phyloP scores from a whole-genome alignment of 2,113 vertebrate species.

The Bagarius yarrelli region DNA sequence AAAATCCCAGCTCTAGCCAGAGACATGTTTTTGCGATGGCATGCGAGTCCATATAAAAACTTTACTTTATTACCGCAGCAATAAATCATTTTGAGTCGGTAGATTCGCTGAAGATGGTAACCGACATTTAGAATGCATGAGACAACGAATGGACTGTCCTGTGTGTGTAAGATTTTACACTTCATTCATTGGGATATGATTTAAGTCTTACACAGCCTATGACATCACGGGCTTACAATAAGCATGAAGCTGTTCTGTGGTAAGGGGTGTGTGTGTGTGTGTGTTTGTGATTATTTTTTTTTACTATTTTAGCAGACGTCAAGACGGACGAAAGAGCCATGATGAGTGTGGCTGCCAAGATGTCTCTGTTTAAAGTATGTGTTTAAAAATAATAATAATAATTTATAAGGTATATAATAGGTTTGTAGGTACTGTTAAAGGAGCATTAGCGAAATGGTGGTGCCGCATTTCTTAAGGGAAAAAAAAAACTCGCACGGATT shows the following conservation, averaged over 20 bases:
- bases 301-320: conserved; percentile 60
- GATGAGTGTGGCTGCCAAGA: conserved; percentile 79
- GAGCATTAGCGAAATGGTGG: no score
- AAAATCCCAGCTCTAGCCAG: background rate
- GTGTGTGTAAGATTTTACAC: conserved; percentile 2
- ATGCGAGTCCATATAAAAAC: no score
- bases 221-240: conserved; percentile 26
- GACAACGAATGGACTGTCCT: background rate
- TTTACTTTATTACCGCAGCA: no score
- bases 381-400: no score
- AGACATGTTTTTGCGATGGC: no score
- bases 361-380: conserved; percentile 78
- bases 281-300: no score
- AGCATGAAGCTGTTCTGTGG: background rate
- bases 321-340: conserved; percentile 75
- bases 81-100: no score
- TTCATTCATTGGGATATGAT: conserved; percentile 4
- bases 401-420: no score
- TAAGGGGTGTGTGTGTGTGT: background rate
- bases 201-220: conserved; percentile 10
- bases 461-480: no score
- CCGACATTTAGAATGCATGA: background rate
- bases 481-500: background rate
- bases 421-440: no score
- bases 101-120: background rate